Conservation (phyloP, 2,888 invertebrate species). For the Parnassius mnemosyne region DNA sequence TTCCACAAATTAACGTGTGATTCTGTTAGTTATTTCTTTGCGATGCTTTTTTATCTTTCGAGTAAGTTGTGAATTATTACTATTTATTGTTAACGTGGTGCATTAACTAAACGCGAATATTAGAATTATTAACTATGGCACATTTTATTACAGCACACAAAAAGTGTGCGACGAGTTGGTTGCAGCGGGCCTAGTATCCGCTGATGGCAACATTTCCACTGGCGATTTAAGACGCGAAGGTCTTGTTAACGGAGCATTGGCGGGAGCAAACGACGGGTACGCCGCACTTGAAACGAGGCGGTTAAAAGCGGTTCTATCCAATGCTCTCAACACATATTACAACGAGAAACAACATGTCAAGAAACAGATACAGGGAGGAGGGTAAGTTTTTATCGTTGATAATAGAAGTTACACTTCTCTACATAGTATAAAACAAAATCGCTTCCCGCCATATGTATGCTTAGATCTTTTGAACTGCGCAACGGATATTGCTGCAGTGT, state of each 20-base stretch:
- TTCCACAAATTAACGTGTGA: too few species aligned
- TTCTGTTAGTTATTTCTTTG: too few species aligned
- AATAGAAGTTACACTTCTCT: too few species aligned
- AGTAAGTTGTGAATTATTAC: too few species aligned
- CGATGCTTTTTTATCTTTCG: too few species aligned
- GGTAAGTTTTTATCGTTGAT: constrained; percentile 70
- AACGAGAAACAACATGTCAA: constrained; percentile 96
- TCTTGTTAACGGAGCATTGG: constrained; percentile 68
- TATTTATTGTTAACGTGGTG: too few species aligned
- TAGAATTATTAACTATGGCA: not conserved
- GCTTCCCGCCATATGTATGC: too few species aligned
- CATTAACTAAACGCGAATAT: too few species aligned
- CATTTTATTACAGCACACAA: constrained; percentile 54
- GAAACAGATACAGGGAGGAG: constrained; percentile 93
- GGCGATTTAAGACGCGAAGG: constrained; percentile 69
- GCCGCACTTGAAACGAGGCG: constrained; percentile 89
- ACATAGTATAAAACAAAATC: too few species aligned
- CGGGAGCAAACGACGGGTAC: constrained; percentile 80
- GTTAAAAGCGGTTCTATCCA: constrained; percentile 87
- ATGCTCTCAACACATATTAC: constrained; percentile 92
- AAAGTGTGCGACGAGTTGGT: constrained; percentile 70
- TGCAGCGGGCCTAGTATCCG: constrained; percentile 60
- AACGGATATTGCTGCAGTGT: too few species aligned
- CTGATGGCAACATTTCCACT: constrained; percentile 57
- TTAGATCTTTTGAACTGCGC: too few species aligned